Percentiles rank a stretch among this genome's conserved stretches.
These are phyloP conservation scores for Muscicapa striata DNA, from an alignment of 2,797 vertebrate species.

Conservation along the genomic window DNA sequence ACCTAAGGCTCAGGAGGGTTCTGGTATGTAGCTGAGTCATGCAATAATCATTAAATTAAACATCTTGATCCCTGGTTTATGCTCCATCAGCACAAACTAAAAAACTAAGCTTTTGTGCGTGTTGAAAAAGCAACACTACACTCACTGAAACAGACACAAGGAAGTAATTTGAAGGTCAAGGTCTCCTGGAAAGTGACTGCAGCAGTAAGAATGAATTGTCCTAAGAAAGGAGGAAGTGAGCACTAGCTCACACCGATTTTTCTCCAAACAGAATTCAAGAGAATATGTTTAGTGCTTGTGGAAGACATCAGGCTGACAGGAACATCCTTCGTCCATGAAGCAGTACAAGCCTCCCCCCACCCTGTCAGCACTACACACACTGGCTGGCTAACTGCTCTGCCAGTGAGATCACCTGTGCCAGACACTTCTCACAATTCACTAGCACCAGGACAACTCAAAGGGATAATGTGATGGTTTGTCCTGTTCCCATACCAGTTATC, in stretches of 20 bases:
- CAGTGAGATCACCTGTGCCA: neutral
- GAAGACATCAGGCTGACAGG: neutral
- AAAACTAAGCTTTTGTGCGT: neutral
- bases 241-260: neutral
- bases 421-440: neutral
- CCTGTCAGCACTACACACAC: neutral
- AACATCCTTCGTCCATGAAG: neutral
- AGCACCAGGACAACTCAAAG: neutral
- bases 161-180: conserved; percentile 26
- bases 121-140: neutral
- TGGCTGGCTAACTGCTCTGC: neutral
- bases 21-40: conserved; percentile 53
- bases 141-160: neutral
- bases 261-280: neutral
- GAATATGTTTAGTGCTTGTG: neutral
- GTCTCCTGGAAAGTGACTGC: neutral
- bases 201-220: neutral
- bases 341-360: neutral
- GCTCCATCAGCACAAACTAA: neutral
- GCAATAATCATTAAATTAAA: conserved; percentile 24
- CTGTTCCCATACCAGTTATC: neutral
- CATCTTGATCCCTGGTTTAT: neutral
- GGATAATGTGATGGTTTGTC: neutral
- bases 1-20: conserved; percentile 48
- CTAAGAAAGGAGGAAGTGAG: neutral